These are phyloP conservation scores for Leucoptera coffeella DNA, from an alignment of 2,888 invertebrate species.

Conservation along the genomic window DNA sequence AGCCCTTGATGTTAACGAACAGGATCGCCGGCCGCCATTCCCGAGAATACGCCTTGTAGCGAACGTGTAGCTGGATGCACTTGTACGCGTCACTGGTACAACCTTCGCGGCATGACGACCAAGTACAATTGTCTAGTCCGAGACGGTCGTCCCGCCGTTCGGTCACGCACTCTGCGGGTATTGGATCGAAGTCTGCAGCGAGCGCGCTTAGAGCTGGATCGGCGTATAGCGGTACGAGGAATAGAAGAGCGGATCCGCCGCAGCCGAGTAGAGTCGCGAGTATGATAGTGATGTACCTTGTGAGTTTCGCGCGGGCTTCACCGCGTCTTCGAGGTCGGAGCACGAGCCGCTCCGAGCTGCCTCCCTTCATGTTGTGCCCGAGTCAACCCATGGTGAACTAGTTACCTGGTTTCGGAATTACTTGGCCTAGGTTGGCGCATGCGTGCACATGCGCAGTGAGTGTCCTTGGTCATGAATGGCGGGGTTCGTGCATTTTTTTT, in stretches of 20 bases:
- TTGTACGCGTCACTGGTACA: conserved; percentile 73
- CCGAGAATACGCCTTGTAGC: conserved; percentile 43
- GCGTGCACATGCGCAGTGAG: conserved; percentile 4
- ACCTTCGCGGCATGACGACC: conserved; percentile 75
- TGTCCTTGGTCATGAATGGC: too few relatives aligned
- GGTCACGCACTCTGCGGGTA: conserved; percentile 68
- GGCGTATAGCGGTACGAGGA: conserved; percentile 43
- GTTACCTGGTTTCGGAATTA: conserved; percentile 14
- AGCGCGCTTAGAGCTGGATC: conserved; percentile 54
- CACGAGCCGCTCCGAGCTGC: conserved; percentile 40
- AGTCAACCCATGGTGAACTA: conserved; percentile 39
- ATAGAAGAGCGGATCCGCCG: conserved; percentile 39
- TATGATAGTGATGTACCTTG: conserved; percentile 36
- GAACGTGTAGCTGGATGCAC: conserved; percentile 63
- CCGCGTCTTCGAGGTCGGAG: conserved; percentile 30
- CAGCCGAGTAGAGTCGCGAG: conserved; percentile 37
- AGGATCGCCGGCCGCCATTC: conserved; percentile 58
- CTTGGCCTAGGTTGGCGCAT: too few relatives aligned
- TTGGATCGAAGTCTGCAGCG: conserved; percentile 68
- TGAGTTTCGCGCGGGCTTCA: conserved; percentile 32
- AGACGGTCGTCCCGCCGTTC: conserved; percentile 63
- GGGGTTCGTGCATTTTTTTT: too few relatives aligned
- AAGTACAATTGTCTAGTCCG: conserved; percentile 72
- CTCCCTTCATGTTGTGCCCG: conserved; percentile 36
- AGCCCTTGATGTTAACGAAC: conserved; percentile 77